A percentile compares a stretch with the other conserved stretches of the same genome.
These are phyloP conservation scores for Drosophila diplacantha DNA, from an alignment of 2,888 invertebrate genomes.

Conservation along the genomic window DNA sequence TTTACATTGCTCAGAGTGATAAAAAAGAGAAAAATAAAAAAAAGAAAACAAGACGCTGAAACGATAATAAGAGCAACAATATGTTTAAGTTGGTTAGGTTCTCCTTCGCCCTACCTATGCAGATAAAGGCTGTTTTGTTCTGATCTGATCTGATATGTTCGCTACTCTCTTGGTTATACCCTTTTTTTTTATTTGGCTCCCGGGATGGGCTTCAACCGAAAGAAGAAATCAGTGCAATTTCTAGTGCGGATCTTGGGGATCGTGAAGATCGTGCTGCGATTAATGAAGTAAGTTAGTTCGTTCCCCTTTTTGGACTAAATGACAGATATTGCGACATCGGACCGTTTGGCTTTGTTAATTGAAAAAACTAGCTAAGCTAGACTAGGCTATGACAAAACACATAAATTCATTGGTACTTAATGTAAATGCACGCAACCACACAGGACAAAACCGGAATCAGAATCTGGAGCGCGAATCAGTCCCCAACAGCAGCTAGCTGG, in stretches of 20 bases:
- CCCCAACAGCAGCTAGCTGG: constrained; percentile 24
- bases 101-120: constrained; percentile 62
- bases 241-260: constrained; percentile 5
- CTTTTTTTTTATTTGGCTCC: not conserved
- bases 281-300: not conserved
- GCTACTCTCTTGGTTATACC: not conserved
- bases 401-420: constrained; percentile 30
- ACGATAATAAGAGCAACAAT: constrained; percentile 77
- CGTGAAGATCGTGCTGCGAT: constrained; percentile 4
- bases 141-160: not conserved
- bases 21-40: constrained; percentile 73
- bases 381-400: constrained; percentile 24
- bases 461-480: constrained; percentile 28
- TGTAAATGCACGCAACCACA: constrained; percentile 28
- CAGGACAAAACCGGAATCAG: constrained; percentile 28
- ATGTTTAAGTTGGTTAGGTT: constrained; percentile 69
- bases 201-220: not conserved
- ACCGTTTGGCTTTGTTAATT: constrained; percentile 21
- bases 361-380: constrained; percentile 12
- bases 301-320: not conserved
- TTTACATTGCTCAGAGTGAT: constrained; percentile 68
- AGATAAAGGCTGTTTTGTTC: constrained; percentile 7
- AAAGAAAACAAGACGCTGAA: constrained; percentile 75
- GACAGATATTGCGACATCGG: constrained; percentile 8
- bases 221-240: not conserved